A percentile compares a stretch with the other conserved stretches of the same genome.
phyloP scores from a whole-genome alignment of 2,113 vertebrate genomes.

The Prionailurus viverrinus region DNA sequence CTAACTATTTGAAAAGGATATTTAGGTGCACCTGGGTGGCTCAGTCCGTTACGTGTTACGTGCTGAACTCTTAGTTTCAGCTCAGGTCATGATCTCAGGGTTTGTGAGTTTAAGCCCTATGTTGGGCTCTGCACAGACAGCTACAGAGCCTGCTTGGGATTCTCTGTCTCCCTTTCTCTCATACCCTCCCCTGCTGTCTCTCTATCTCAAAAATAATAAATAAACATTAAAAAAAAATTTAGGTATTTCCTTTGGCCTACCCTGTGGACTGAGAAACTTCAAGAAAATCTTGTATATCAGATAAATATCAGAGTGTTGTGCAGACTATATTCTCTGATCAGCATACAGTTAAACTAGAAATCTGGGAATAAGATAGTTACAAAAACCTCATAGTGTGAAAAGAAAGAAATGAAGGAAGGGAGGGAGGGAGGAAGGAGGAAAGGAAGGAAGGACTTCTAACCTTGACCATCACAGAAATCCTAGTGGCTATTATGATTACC shows the following conservation, averaged over 20 bases:
- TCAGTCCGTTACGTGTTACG: too few relatives aligned
- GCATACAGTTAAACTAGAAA: slow-evolving; percentile 30
- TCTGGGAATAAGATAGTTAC: background rate
- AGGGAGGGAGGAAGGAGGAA: too few relatives aligned
- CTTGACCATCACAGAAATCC: background rate
- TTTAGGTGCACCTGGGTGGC: too few relatives aligned
- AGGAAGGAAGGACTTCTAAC: background rate
- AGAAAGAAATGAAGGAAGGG: too few relatives aligned
- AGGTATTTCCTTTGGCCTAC: background rate
- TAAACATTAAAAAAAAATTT: background rate
- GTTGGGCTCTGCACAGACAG: too few relatives aligned
- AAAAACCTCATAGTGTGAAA: background rate
- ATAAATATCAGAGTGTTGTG: background rate
- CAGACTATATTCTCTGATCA: background rate
- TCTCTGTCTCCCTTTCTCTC: too few relatives aligned
- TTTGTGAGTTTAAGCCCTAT: too few relatives aligned
- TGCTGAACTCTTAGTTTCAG: too few relatives aligned
- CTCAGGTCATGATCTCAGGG: too few relatives aligned
- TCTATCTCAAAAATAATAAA: too few relatives aligned
- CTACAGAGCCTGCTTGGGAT: too few relatives aligned
- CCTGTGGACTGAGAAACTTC: background rate
- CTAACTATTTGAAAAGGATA: background rate
- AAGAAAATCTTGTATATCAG: background rate
- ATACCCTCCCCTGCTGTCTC: too few relatives aligned
- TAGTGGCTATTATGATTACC: background rate